Percentiles rank a stretch among this genome's conserved stretches.
These are phyloP conservation scores for Campodea augens DNA, from an alignment of 1,140 invertebrate species.

Conservation along the genomic window DNA sequence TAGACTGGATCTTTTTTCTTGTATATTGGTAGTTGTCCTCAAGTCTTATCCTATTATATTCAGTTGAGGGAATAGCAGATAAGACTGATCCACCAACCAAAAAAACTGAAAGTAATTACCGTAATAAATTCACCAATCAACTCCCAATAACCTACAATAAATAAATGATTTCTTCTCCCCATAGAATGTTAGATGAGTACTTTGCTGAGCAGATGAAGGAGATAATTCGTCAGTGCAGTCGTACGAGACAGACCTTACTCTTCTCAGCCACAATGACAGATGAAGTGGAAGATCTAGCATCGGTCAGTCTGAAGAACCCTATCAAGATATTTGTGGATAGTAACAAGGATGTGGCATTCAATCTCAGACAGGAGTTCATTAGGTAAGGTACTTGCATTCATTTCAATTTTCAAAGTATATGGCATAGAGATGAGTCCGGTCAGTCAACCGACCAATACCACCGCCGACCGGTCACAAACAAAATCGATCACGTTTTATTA, in stretches of 20 bases:
- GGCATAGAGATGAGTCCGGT: too few relatives aligned
- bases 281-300: constrained; percentile 78
- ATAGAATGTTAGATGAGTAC: constrained; percentile 95
- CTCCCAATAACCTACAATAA: too few relatives aligned
- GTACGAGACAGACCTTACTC: constrained; percentile 87
- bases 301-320: constrained; percentile 76
- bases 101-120: too few relatives aligned
- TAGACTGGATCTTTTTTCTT: too few relatives aligned
- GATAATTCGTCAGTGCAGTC: constrained; percentile 73
- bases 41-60: constrained; percentile 11
- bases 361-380: constrained; percentile 90
- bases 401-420: background rate
- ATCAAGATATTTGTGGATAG: constrained; percentile 88
- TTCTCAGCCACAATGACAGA: constrained; percentile 99
- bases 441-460: too few relatives aligned
- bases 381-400: constrained; percentile 26
- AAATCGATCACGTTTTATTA: too few relatives aligned
- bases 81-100: too few relatives aligned
- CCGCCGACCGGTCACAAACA: too few relatives aligned
- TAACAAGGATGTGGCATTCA: constrained; percentile 86
- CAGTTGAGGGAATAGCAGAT: background rate
- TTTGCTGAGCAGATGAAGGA: constrained; percentile 98
- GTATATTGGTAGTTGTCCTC: too few relatives aligned
- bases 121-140: too few relatives aligned
- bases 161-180: constrained; percentile 2